Percentiles rank a stretch among this genome's conserved stretches.
phyloP scores from a whole-genome alignment of 2,113 vertebrate species.

The Illadopsis cleaveri region DNA sequence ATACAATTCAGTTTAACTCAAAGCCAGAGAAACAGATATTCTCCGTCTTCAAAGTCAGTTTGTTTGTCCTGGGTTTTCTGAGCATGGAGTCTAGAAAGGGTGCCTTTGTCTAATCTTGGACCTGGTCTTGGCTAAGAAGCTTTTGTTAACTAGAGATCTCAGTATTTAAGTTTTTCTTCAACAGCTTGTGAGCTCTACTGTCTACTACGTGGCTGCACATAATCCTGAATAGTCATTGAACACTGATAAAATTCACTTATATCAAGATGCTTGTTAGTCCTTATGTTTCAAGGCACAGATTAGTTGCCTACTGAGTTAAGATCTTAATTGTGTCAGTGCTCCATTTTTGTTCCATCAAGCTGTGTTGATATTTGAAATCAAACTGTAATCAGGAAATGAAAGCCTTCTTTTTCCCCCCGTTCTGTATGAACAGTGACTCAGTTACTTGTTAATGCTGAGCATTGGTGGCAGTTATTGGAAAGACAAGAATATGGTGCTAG shows the following conservation, averaged over 20 bases:
- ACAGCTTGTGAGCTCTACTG: not conserved
- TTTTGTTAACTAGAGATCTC: not conserved
- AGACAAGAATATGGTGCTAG: not conserved
- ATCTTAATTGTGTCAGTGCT: not conserved
- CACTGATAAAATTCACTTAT: not conserved
- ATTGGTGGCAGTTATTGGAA: not conserved
- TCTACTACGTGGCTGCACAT: not conserved
- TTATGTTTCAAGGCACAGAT: not conserved
- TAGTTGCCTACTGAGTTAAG: not conserved
- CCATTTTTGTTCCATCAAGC: not conserved
- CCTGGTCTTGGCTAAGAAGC: not conserved
- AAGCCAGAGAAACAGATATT: not conserved
- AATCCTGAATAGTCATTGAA: not conserved
- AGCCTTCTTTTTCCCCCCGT: fast-evolving
- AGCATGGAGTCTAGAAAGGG: not conserved
- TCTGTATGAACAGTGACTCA: not conserved
- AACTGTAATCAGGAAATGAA: not conserved
- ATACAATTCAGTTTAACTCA: not conserved
- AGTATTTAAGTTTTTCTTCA: not conserved
- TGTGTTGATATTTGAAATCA: not conserved
- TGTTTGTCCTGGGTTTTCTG: not conserved
- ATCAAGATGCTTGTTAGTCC: not conserved
- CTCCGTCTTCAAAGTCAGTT: not conserved
- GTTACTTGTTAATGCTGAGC: not conserved
- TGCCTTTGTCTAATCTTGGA: not conserved